phyloP scores from a whole-genome alignment of 37 sponge, comb jelly and placozoan genomes.

The Spongia lamella region DNA sequence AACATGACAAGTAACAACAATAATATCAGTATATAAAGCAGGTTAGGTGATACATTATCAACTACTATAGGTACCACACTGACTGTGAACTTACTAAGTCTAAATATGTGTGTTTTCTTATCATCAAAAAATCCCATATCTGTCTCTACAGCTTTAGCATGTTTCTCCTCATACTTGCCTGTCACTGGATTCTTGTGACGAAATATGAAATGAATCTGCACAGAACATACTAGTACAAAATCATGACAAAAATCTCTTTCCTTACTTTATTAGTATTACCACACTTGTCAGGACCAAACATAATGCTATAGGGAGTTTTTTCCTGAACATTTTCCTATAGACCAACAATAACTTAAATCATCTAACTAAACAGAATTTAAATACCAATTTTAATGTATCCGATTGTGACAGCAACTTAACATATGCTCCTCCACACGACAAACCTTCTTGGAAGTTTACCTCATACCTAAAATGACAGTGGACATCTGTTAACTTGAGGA shows the following conservation, averaged over 20 bases:
- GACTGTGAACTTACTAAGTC: slow-evolving; percentile 60
- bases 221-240: neutral
- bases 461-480: slow-evolving; percentile 73
- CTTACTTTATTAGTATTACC: slow-evolving; percentile 82
- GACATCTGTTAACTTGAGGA: slow-evolving; percentile 1
- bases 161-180: slow-evolving; percentile 77
- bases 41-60: neutral
- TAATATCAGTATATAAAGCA: neutral
- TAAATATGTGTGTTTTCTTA: slow-evolving; percentile 86
- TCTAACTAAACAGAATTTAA: neutral
- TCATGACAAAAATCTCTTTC: neutral
- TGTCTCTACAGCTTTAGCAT: neutral
- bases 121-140: slow-evolving; percentile 77
- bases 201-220: slow-evolving; percentile 91
- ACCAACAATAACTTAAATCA: neutral
- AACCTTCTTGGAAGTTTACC: slow-evolving; percentile 89
- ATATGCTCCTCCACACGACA: slow-evolving; percentile 96
- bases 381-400: slow-evolving; percentile 61
- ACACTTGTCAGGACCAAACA: slow-evolving; percentile 99
- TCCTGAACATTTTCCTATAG: slow-evolving; percentile 74
- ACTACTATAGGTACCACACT: too few species aligned
- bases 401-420: slow-evolving; percentile 81
- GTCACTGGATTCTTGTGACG: slow-evolving; percentile 91
- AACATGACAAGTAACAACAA: neutral
- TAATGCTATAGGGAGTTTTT: slow-evolving; percentile 93